Evolutionary conservation across 1,140 invertebrate genomes (phyloP).

Genomic region (Bombus huntii): DNA sequence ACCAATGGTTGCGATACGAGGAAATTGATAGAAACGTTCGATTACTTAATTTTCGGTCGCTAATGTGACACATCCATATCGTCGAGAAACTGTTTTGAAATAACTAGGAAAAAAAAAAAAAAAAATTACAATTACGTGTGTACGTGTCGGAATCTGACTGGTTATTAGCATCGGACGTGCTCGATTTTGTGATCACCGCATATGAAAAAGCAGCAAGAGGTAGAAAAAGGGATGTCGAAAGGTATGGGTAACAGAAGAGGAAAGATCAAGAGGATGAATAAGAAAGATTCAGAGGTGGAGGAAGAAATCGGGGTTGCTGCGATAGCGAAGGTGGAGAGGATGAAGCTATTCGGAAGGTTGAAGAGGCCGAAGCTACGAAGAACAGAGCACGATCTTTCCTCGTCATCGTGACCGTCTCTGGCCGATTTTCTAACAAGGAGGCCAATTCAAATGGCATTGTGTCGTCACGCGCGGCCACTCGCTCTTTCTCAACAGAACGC

Average conservation of each 20-base stretch:
- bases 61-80: background rate
- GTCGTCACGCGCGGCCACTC: conserved; percentile 79
- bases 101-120: background rate
- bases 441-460: conserved; percentile 78
- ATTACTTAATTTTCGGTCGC: background rate
- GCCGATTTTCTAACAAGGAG: conserved; percentile 61
- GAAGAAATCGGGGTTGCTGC: conserved; percentile 73
- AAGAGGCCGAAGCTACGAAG: conserved; percentile 49
- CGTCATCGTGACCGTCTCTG: conserved; percentile 42
- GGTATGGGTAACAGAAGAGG: conserved; percentile 5
- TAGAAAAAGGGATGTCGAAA: conserved; percentile 5
- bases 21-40: background rate
- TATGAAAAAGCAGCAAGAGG: background rate
- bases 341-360: conserved; percentile 28
- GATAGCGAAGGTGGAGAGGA: conserved; percentile 72
- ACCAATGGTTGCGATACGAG: background rate
- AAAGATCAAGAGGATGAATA: conserved; percentile 40
- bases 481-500: conserved; percentile 47
- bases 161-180: conserved; percentile 16
- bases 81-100: too few species aligned
- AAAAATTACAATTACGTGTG: background rate
- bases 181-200: conserved; percentile 10
- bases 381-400: conserved; percentile 57
- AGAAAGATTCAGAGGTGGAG: conserved; percentile 33
- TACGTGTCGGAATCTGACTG: background rate